Evolutionary conservation across 2,113 vertebrate species (phyloP).

Genomic region (Columbina picui): DNA sequence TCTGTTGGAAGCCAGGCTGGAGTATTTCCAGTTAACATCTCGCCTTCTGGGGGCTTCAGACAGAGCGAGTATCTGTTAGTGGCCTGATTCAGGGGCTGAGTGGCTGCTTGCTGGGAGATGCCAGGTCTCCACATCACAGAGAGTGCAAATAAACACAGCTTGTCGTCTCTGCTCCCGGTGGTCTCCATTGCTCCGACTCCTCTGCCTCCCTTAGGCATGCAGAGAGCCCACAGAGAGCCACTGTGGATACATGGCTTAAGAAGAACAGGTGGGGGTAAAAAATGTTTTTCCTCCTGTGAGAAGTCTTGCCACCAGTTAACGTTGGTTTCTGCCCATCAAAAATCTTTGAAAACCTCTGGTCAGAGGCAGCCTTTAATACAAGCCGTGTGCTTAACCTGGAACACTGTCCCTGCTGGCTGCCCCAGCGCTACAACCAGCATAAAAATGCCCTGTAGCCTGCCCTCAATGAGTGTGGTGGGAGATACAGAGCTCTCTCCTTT

Average conservation of each 20-base stretch:
- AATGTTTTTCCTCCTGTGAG: background rate
- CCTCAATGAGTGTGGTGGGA: background rate
- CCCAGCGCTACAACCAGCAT: background rate
- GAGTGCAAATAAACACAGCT: background rate
- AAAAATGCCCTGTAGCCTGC: background rate
- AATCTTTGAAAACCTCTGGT: background rate
- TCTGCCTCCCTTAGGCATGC: background rate
- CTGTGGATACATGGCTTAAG: background rate
- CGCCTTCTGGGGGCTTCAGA: background rate
- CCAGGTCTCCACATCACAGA: background rate
- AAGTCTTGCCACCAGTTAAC: background rate
- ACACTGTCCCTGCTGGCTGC: background rate
- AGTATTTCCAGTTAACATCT: background rate
- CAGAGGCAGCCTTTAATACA: background rate
- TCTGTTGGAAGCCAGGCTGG: background rate
- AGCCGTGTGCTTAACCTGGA: background rate
- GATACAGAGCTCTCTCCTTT: background rate
- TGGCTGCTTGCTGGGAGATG: background rate
- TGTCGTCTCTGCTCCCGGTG: background rate
- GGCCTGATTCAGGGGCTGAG: background rate
- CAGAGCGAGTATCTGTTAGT: background rate
- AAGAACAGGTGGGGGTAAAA: background rate
- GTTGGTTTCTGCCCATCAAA: background rate
- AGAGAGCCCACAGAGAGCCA: background rate
- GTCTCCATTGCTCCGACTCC: background rate